Percentiles rank a stretch among this genome's conserved stretches.
Conservation (phyloP, 2,113 vertebrate genomes). For the Regulus satrapa region DNA sequence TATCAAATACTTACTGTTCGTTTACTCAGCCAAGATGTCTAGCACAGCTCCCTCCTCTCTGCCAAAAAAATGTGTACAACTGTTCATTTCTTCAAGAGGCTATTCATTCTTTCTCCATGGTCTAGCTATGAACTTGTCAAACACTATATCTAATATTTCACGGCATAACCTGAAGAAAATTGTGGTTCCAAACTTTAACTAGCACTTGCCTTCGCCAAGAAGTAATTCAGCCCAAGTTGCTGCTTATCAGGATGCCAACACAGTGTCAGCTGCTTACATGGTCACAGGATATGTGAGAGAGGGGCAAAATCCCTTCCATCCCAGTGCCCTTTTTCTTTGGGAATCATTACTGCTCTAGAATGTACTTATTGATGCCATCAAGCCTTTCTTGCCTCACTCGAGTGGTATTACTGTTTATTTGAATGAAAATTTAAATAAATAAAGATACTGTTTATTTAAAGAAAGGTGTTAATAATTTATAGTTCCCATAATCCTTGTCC, state of each 20-base stretch:
- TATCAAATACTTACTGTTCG: not conserved
- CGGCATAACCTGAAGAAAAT: not conserved
- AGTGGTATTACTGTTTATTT: too few relatives aligned
- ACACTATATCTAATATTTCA: not conserved
- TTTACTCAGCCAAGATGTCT: not conserved
- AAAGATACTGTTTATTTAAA: too few relatives aligned
- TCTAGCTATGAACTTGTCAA: not conserved
- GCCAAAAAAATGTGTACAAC: not conserved
- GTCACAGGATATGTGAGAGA: not conserved
- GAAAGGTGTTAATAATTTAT: too few relatives aligned
- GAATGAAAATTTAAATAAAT: too few relatives aligned
- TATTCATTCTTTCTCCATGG: not conserved
- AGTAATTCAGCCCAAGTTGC: not conserved
- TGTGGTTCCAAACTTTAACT: not conserved
- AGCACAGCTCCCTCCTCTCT: not conserved
- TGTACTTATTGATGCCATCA: not conserved
- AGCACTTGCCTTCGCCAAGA: not conserved
- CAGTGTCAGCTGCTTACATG: fast-evolving
- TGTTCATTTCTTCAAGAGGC: not conserved
- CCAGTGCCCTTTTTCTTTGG: not conserved
- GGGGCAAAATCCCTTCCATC: not conserved
- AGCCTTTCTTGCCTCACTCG: not conserved
- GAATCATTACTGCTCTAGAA: not conserved
- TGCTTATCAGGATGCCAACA: not conserved
- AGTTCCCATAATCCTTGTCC: not conserved